Evolutionary conservation across 2,888 invertebrate species (phyloP), one percentile per base, ranked within the genome.

Genomic region (Mimas tiliae): DNA sequence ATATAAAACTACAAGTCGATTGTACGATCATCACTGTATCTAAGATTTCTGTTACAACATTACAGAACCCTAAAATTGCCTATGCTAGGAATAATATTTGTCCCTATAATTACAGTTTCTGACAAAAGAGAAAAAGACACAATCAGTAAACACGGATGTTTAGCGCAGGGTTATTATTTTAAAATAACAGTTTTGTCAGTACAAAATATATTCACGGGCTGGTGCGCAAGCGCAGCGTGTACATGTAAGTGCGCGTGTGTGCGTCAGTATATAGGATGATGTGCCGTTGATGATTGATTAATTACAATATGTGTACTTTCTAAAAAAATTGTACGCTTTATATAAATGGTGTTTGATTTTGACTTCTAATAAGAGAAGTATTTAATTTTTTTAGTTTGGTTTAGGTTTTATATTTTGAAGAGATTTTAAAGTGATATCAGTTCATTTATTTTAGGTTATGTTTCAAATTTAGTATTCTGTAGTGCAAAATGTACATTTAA

Each of bases 131-230:
- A 53, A 64, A 65, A 65, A 65, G 8, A 33, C 65, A 65, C 55
- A 65, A 65, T 65, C 34, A 65, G 45, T 47, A 58, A 42, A 58
- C 47, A 48, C 65, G 48, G 58, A 65, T 38, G 55, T 58, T 55
- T 58, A 58, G 38, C 51, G 21, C 34, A 47, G 55, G 55, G 55
- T 64, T 65, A 89, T 92, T 92, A 92, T 91, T 92, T 88, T 88
- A 90, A 91, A 93, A 93, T 92, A 93, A 92, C 93, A 93, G 93
- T 93, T 93, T 93, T 92, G 93, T 93, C 80, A 81, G 86, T 84
- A 93, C 93, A 92, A 91, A 91, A 91, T 92, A 89, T 90, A 89
- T 93, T 91, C 83, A 89, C 91, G 92, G 87, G 74, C 85, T 72
- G 91, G 68, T 90, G 91, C 76, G 71, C 80, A 69, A 77, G 79